A percentile compares a stretch with the other conserved stretches of the same genome.
Conservation (phyloP, 2,797 vertebrate species). For the Esox lucius region DNA sequence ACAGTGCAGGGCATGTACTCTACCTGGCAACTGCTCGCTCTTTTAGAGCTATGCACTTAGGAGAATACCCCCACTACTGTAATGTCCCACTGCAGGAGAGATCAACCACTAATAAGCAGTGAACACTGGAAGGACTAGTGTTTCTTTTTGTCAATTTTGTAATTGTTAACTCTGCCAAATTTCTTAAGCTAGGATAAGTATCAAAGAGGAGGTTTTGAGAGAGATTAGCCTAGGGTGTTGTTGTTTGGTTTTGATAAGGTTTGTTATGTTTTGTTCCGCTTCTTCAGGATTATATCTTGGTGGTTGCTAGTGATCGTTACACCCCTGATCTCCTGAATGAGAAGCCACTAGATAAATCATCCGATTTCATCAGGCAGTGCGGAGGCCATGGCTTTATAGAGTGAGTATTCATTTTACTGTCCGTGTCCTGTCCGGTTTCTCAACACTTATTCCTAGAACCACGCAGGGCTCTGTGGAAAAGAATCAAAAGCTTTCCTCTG, state of each 20-base stretch:
- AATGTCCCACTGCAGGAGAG: not conserved
- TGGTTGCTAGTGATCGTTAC: slow-evolving; percentile 83
- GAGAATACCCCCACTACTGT: not conserved
- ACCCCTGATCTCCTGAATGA: slow-evolving; percentile 79
- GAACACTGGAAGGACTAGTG: not conserved
- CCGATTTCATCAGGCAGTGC: slow-evolving; percentile 85
- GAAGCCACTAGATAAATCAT: slow-evolving; percentile 82
- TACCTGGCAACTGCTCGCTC: slow-evolving; percentile 53
- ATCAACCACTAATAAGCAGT: not conserved
- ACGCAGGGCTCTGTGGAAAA: not conserved
- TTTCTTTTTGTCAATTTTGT: slow-evolving; percentile 18
- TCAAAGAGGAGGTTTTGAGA: not conserved
- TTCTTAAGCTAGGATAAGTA: slow-evolving; percentile 9
- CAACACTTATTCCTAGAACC: not conserved
- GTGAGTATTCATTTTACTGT: slow-evolving; percentile 72
- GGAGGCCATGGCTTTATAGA: slow-evolving; percentile 86
- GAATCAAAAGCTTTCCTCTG: not conserved
- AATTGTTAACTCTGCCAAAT: not conserved
- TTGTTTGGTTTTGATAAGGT: slow-evolving; percentile 15
- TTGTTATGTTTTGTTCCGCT: slow-evolving; percentile 55
- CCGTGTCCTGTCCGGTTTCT: too few relatives aligned
- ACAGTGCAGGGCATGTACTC: slow-evolving; percentile 59
- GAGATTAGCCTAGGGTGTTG: not conserved
- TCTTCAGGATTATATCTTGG: slow-evolving; percentile 83
- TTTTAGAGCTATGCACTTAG: slow-evolving; percentile 38